phyloP scores from a whole-genome alignment of 2,113 vertebrate genomes.

The Nannobrachium achirus region DNA sequence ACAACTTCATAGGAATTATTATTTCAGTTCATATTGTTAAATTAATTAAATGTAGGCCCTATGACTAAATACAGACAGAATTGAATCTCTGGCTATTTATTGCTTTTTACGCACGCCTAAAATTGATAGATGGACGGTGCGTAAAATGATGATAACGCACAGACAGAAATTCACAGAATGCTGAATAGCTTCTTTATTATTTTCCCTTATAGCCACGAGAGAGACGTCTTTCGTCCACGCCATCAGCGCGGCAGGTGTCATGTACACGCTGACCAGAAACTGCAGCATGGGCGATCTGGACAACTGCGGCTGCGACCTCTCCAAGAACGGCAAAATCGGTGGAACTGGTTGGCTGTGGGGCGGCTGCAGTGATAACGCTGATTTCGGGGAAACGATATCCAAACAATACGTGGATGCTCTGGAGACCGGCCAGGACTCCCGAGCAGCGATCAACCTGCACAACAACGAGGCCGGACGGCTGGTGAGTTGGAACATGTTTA shows the following conservation, averaged over 20 bases:
- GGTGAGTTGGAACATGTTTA: constrained; percentile 72
- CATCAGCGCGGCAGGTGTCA: constrained; percentile 93
- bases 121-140: too few relatives aligned
- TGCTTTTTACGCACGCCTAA: too few relatives aligned
- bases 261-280: constrained; percentile 95
- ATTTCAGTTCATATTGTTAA: too few relatives aligned
- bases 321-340: constrained; percentile 90
- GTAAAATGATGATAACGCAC: too few relatives aligned
- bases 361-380: constrained; percentile 94
- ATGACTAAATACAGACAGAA: too few relatives aligned
- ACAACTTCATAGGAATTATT: too few relatives aligned
- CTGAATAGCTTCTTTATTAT: background rate
- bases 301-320: constrained; percentile 93
- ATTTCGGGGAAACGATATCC: constrained; percentile 95
- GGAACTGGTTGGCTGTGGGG: constrained; percentile 95
- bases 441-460: constrained; percentile 93
- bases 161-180: too few relatives aligned
- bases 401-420: constrained; percentile 93
- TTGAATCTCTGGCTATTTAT: too few relatives aligned
- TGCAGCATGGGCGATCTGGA: constrained; percentile 95
- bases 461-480: constrained; percentile 93
- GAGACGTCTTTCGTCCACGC: constrained; percentile 95
- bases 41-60: too few relatives aligned
- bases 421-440: constrained; percentile 92
- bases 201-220: constrained; percentile 83